These are phyloP conservation scores for Pituophis catenifer DNA, from an alignment of 2,113 vertebrate species.

Conservation along the genomic window DNA sequence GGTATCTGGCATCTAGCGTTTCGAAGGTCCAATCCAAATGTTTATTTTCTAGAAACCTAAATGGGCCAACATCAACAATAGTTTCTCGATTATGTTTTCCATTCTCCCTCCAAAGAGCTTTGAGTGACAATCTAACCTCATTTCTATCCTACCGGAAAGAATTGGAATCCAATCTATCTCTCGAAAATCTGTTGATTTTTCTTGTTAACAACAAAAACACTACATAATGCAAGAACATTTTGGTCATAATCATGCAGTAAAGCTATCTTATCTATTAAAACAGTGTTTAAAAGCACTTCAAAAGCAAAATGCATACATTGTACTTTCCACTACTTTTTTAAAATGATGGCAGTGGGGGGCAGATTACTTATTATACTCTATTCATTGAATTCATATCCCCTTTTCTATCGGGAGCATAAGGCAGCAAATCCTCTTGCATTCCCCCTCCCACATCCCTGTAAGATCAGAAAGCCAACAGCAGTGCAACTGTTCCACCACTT, in stretches of 20 bases:
- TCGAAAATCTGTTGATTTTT: not conserved
- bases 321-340: not conserved
- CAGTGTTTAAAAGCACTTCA: not conserved
- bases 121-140: not conserved
- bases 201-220: not conserved
- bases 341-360: not conserved
- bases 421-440: not conserved
- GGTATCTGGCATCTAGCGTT: not conserved
- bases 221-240: not conserved
- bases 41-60: not conserved
- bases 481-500: not conserved
- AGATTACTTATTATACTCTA: not conserved
- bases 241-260: not conserved
- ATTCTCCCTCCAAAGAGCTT: not conserved
- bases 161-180: not conserved
- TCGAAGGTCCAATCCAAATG: not conserved
- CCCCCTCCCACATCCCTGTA: not conserved
- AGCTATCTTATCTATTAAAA: not conserved
- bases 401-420: not conserved
- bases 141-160: not conserved
- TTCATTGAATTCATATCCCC: not conserved
- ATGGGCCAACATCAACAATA: not conserved
- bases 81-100: not conserved
- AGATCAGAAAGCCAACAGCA: not conserved
- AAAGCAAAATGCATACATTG: not conserved